phyloP scores from a whole-genome alignment of 2,113 vertebrate genomes.

The Stegostoma tigrinum region DNA sequence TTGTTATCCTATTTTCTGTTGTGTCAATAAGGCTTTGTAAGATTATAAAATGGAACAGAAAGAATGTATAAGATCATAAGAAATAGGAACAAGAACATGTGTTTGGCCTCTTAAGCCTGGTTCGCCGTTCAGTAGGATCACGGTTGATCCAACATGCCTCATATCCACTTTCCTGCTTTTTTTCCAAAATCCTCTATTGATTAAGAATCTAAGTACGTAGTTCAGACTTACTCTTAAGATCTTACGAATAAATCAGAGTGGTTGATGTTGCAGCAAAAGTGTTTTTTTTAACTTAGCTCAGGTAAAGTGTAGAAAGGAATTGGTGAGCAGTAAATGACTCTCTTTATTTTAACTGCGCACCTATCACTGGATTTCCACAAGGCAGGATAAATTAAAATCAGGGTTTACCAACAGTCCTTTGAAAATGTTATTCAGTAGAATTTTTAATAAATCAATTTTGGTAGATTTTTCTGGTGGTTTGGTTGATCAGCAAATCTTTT shows the following conservation, averaged over 20 bases:
- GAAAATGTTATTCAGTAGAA: neutral
- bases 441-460: neutral
- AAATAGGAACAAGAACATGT: too few species aligned
- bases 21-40: neutral
- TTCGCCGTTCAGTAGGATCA: too few species aligned
- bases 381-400: neutral
- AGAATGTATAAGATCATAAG: neutral
- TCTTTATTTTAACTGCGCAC: neutral
- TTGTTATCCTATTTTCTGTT: neutral
- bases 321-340: neutral
- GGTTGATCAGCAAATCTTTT: neutral
- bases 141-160: too few species aligned
- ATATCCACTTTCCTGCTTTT: too few species aligned
- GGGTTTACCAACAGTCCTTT: neutral
- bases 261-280: neutral
- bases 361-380: neutral
- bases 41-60: neutral
- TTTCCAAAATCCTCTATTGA: too few species aligned
- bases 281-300: neutral
- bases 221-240: neutral
- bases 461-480: neutral
- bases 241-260: neutral
- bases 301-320: neutral
- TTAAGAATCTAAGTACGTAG: too few species aligned
- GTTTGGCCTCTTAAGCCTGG: too few species aligned